Evolutionary conservation across 1,140 invertebrate genomes (phyloP).

Genomic region (Gryllus bimaculatus): DNA sequence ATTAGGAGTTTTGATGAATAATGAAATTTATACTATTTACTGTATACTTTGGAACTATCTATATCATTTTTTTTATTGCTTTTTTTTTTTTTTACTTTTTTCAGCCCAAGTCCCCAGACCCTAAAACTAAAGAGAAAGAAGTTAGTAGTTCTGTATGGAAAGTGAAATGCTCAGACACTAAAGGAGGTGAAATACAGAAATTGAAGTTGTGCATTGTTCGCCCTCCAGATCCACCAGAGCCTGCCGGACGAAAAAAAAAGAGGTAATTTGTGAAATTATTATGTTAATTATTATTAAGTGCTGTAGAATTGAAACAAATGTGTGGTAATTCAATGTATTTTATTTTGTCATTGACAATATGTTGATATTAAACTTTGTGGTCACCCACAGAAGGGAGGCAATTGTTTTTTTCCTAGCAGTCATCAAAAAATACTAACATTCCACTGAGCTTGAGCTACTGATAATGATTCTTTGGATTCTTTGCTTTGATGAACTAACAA

Average conservation of each 20-base stretch:
- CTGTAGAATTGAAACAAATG: not conserved
- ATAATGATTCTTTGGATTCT: too few species aligned
- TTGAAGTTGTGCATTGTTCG: conserved; percentile 40
- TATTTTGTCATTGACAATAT: too few species aligned
- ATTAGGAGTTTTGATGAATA: not conserved
- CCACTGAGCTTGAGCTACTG: too few species aligned
- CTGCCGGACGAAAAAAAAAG: conserved; percentile 7
- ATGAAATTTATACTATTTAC: not conserved
- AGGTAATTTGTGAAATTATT: not conserved
- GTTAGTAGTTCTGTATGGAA: conserved; percentile 39
- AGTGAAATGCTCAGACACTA: conserved; percentile 41
- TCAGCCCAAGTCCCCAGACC: conserved; percentile 24
- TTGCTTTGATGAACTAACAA: too few species aligned
- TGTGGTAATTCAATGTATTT: too few species aligned
- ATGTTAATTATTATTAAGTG: not conserved
- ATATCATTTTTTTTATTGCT: not conserved
- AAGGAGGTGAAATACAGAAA: conserved; percentile 43
- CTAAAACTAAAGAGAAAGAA: conserved; percentile 14
- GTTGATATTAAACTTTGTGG: too few species aligned
- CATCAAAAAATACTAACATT: too few species aligned
- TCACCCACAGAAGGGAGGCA: too few species aligned
- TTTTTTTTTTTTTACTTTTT: not conserved
- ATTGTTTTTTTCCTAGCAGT: too few species aligned
- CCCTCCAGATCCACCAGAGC: conserved; percentile 33
- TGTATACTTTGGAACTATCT: not conserved